Evolutionary conservation across 2,797 vertebrate species (phyloP).

Genomic region (Sebastes itinus): DNA sequence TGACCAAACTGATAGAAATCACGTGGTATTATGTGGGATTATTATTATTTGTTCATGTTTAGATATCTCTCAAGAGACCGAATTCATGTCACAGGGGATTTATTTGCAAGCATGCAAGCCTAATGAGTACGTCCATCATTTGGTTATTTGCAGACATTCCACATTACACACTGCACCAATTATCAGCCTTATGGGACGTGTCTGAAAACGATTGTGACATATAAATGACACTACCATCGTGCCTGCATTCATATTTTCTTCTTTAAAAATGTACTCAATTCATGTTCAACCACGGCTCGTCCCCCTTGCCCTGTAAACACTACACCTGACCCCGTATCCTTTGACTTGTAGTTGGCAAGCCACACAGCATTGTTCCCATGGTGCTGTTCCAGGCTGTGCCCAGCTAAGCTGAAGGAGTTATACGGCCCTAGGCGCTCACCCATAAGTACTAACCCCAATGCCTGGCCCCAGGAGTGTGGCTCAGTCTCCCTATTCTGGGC

Average conservation of each 20-base stretch:
- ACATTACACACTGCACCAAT: conserved; percentile 15
- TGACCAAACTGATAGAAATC: neutral
- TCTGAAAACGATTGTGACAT: neutral
- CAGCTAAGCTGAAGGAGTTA: neutral
- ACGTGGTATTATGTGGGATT: neutral
- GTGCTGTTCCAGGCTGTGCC: neutral
- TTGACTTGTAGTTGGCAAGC: neutral
- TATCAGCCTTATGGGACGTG: neutral
- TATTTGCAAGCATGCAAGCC: conserved; percentile 1
- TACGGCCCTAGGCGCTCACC: neutral
- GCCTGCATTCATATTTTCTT: neutral
- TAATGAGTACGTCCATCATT: conserved; percentile 26
- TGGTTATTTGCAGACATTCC: conserved; percentile 16
- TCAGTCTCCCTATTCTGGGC: neutral
- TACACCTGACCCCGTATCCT: neutral
- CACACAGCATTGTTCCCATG: neutral
- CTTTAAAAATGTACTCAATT: neutral
- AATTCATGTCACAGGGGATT: conserved; percentile 21
- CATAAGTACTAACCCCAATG: neutral
- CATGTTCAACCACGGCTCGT: neutral
- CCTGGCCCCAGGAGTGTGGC: neutral
- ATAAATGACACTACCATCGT: neutral
- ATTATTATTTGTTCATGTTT: neutral
- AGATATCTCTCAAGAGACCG: neutral
- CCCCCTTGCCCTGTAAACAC: neutral